Conservation (phyloP, 2,888 invertebrate species). For the Litoditis marina region DNA sequence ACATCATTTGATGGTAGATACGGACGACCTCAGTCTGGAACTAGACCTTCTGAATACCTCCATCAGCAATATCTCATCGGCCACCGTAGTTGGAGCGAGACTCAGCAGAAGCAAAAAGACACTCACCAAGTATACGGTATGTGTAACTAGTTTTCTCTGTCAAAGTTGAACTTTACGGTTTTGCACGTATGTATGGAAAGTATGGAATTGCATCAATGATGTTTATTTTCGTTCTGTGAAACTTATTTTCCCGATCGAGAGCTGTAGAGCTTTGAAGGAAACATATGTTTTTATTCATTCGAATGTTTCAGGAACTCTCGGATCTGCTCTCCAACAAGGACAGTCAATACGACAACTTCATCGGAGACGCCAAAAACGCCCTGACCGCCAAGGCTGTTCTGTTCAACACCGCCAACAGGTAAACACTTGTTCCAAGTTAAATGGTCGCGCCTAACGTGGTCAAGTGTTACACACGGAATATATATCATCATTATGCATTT, state of each 20-base stretch:
- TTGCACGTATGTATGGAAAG: no score
- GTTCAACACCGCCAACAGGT: conserved; percentile 23
- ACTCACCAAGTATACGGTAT: conserved; percentile 22
- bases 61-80: conserved; percentile 63
- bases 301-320: neutral
- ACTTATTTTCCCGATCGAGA: no score
- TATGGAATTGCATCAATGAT: no score
- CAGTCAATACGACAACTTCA: conserved; percentile 16
- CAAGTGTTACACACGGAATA: no score
- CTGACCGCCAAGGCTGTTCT: conserved; percentile 8
- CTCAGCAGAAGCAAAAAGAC: conserved; percentile 41
- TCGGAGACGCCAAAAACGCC: conserved; percentile 13
- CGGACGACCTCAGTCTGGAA: conserved; percentile 73
- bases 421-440: no score
- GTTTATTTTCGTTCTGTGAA: no score
- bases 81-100: conserved; percentile 56
- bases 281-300: no score
- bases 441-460: no score
- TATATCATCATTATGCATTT: no score
- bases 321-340: conserved; percentile 10
- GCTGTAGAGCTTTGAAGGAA: no score
- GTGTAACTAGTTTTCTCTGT: no score
- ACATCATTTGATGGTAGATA: conserved; percentile 81
- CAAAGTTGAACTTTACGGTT: no score
- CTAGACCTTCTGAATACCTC: conserved; percentile 75